phyloP scores from a whole-genome alignment of 2,888 invertebrate species.

The Agrilus cyanescens region DNA sequence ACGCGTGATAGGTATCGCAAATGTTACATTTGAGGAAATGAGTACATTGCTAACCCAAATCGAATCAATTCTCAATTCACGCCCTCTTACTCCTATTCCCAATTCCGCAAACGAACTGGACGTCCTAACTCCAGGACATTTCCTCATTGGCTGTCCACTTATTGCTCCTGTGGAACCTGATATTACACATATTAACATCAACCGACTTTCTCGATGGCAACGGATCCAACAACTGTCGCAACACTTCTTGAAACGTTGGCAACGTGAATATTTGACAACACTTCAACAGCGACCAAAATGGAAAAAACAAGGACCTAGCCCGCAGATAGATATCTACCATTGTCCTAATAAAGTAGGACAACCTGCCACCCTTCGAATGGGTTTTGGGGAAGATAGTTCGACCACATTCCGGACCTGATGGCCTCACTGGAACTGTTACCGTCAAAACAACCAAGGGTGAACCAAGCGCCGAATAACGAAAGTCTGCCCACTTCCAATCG shows the following conservation, averaged over 20 bases:
- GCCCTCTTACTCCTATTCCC: slow-evolving; percentile 12
- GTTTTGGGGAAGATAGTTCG: neutral
- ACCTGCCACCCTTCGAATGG: slow-evolving; percentile 3
- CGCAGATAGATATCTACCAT: neutral
- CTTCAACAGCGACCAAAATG: slow-evolving; percentile 1
- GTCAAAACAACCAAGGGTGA: no score
- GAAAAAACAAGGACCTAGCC: neutral
- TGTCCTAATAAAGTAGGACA: slow-evolving; percentile 3
- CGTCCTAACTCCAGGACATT: slow-evolving; percentile 13
- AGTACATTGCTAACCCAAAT: slow-evolving; percentile 12
- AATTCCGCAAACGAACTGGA: slow-evolving; percentile 8
- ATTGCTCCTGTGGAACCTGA: slow-evolving; percentile 10
- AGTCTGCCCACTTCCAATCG: no score
- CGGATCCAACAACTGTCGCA: slow-evolving; percentile 1
- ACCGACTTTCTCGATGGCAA: slow-evolving; percentile 2
- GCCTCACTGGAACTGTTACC: neutral
- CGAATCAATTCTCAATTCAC: slow-evolving; percentile 16
- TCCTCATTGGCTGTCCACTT: slow-evolving; percentile 8
- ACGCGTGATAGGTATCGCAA: no score
- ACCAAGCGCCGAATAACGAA: neutral
- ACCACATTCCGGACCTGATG: slow-evolving; percentile 3
- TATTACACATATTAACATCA: neutral
- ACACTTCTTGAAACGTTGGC: slow-evolving; percentile 6
- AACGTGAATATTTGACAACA: slow-evolving; percentile 1
- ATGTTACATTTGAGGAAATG: slow-evolving; percentile 9